Evolutionary conservation across 2,888 invertebrate genomes (phyloP), one percentile per base, ranked within the genome.

Genomic region (Dione vanillae): DNA sequence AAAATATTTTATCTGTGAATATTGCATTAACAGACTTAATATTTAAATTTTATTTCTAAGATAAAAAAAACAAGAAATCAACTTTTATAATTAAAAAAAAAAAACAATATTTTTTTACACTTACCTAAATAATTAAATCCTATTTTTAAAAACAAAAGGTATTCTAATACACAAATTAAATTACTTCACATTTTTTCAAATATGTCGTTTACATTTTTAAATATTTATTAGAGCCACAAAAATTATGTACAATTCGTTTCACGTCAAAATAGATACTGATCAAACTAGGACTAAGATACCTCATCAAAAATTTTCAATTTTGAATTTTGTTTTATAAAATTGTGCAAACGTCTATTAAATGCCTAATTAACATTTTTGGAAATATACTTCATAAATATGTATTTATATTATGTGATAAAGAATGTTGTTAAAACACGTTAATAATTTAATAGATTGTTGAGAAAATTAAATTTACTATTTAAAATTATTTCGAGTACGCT

Each of bases 121-220:
- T 47, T 11, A 54, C 45, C 69, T 69, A 45, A 49, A 69, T 65
- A 45, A 10, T 7, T 11, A 49, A 49, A 47, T 47, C 14, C n/a
- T 7, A 14, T 59, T 19, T 7, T 43, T 12, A 0, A 7, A 12
- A 52, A 52, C 1, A 27, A 27, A 1, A 52, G 1, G 7, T 45
- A 45, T 45, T 45, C 10, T 10, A 47, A 47, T 10, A 47, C 11
- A 14, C 45, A 16, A 47, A 3, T 47, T 16, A 3, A 16, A 16
- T 45, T 45, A 45, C n/a, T n/a, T 45, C 1, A 45, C n/a, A 6
- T 8, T 16, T 16, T 16, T 16, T 47, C 10, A 9, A 47, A 47
- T 47, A 47, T 47, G 16, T 16, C 10, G 16, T 47, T 47, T 5
- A 47, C 8, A 16, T 47, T 19, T 16, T 10, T 47, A 47, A 47